Base-by-base conservation (phyloP, 2,888 invertebrate species). In the Acrobeloides nanus region DNA sequence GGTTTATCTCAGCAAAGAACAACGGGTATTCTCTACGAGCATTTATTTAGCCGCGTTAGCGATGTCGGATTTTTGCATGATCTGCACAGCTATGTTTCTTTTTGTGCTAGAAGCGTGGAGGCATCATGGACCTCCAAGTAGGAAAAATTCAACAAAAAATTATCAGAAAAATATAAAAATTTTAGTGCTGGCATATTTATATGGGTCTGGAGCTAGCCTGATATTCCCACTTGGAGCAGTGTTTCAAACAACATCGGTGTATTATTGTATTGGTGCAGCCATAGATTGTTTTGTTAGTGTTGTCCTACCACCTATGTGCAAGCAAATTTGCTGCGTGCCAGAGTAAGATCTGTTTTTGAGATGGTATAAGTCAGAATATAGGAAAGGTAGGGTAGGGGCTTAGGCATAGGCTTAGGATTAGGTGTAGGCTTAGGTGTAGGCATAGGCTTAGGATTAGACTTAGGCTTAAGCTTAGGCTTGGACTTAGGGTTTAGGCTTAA, bases 71-170 rank as follows among this genome's bases (percentile, higher is more conserved):
- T 69, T 72, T 37, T 64, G 57, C 33, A 57, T 71, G 38, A 64
- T 72, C 10, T 54, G 69, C 32, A 68, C 67, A 1, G 71, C 71
- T 6, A 68, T 71, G 66, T 71, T 71, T 44, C 52, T 71, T 31
- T 71, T 72, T 44, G 71, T 70, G 17, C 49, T 71, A 37, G 71
- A 71, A 44, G 65, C 71, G 1, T 71, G 71, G 71, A 33, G 71
- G 29, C 71, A 71, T 53, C 71, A 71, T 47, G 57, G 65, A 18
- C 57, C 66, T 51, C 62, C 63, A 17, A 48, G 68, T 67, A 46
- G 35, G 51, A 6, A 42, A 6, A 20, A 8, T 15, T 10, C 27
- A 12, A 29, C 31, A 10, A 10, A 10, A 29, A 29, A 29, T 10
- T 29, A 10, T 10, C 10, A 29, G n/a, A 15, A 10, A 10, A 29